Evolutionary conservation across 2,888 invertebrate species (phyloP), one percentile per base, ranked within the genome.

Genomic region (Eudemis profundana): DNA sequence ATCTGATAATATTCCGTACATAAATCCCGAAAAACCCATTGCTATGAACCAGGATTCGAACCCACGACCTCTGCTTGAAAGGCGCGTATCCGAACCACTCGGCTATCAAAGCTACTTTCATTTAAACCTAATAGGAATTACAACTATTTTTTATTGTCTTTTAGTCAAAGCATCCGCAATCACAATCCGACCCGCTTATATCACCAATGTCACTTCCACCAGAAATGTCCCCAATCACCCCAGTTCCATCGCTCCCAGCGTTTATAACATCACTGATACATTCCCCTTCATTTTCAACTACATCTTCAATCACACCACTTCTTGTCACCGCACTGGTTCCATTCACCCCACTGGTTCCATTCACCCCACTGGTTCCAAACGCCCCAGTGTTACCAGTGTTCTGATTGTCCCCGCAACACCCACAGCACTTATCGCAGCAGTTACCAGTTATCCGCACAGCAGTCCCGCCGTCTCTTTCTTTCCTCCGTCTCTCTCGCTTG

Each of bases 91-190:
- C n/a, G n/a, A n/a, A n/a, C n/a, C n/a, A n/a, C n/a, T n/a, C n/a
- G n/a, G n/a, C n/a, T n/a, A n/a, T n/a, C n/a, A n/a, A n/a, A n/a
- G n/a, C n/a, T n/a, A n/a, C n/a, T n/a, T n/a, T n/a, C n/a, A n/a
- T n/a, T n/a, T n/a, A n/a, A n/a, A n/a, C n/a, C n/a, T n/a, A n/a
- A n/a, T n/a, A n/a, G n/a, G n/a, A n/a, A n/a, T n/a, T n/a, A 29
- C 4, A 47, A 27, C 14, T 46, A 1, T 27, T 1, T 23, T 14
- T 14, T 14, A 23, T 5, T 10, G 21, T 53, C 17, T 40, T 27
- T 42, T 27, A 54, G 17, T 54, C 27, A 27, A 54, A 54, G 15
- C 54, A 54, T n/a, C 54, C 27, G 19, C 44, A 44, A 7, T 38
- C 38, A 21, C 51, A 53, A 29, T 42, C 27, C n/a, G 27, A 42